phyloP scores from a whole-genome alignment of 2,888 invertebrate genomes.

The Ametastegia equiseti region DNA sequence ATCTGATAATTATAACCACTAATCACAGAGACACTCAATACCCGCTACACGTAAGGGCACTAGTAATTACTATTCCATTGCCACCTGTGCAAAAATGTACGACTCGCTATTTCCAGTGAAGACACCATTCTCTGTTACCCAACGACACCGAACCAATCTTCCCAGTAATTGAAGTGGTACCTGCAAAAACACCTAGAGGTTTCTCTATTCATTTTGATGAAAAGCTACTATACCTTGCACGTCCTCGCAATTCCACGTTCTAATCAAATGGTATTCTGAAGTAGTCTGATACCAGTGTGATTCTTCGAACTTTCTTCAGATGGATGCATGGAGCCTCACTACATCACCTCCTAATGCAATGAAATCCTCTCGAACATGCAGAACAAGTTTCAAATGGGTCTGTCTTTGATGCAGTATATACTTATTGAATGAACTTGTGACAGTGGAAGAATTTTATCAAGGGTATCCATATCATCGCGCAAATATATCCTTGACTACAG shows the following conservation, averaged over 20 bases:
- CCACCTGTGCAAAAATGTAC: slow-evolving; percentile 32
- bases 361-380: too few relatives aligned
- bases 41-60: slow-evolving; percentile 41
- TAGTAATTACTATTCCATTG: slow-evolving; percentile 43
- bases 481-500: not conserved
- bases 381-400: too few relatives aligned
- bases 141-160: slow-evolving; percentile 4
- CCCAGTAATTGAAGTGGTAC: slow-evolving; percentile 2
- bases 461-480: not conserved
- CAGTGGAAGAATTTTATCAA: not conserved
- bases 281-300: too few relatives aligned
- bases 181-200: not conserved
- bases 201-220: not conserved
- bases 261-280: too few relatives aligned
- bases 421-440: not conserved
- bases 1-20: slow-evolving; percentile 47
- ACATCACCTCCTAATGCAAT: too few relatives aligned
- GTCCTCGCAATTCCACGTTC: not conserved
- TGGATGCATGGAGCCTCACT: too few relatives aligned
- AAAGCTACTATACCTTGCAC: not conserved
- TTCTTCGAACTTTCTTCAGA: too few relatives aligned
- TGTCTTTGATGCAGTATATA: not conserved
- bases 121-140: slow-evolving; percentile 34
- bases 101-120: slow-evolving; percentile 1
- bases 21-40: slow-evolving; percentile 47